These are phyloP conservation scores for Drosophila prostipennis DNA, from an alignment of 2,888 invertebrate genomes.

Conservation along the genomic window DNA sequence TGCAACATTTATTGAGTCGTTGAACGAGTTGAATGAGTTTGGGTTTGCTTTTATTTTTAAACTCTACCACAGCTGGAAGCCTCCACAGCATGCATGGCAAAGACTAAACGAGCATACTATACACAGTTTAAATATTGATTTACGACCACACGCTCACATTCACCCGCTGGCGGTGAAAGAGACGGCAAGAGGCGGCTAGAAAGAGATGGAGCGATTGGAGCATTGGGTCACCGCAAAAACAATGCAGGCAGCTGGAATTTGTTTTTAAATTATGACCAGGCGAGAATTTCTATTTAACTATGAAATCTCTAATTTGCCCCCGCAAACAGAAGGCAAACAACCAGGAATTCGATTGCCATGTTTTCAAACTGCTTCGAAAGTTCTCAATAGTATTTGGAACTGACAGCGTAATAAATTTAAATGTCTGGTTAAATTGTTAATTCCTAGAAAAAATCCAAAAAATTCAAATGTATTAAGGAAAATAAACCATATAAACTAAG, in stretches of 20 bases:
- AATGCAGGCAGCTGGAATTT: slow-evolving; percentile 54
- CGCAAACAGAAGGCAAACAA: background rate
- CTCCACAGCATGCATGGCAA: slow-evolving; percentile 34
- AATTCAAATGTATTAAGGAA: too few species aligned
- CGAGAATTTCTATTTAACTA: slow-evolving; percentile 48
- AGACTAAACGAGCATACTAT: slow-evolving; percentile 65
- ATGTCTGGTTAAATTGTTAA: background rate
- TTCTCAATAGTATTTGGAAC: background rate
- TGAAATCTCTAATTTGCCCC: slow-evolving; percentile 16
- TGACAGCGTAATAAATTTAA: background rate
- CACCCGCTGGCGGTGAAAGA: slow-evolving; percentile 3
- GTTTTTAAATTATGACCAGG: slow-evolving; percentile 48
- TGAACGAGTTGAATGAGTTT: slow-evolving; percentile 80
- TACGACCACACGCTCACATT: slow-evolving; percentile 55
- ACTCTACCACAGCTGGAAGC: slow-evolving; percentile 46
- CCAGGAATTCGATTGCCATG: slow-evolving; percentile 1
- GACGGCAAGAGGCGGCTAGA: slow-evolving; percentile 6
- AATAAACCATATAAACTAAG: too few species aligned
- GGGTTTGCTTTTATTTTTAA: slow-evolving; percentile 72
- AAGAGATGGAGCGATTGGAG: slow-evolving; percentile 28
- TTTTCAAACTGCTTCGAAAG: background rate
- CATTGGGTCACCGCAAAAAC: slow-evolving; percentile 34
- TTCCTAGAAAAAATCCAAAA: too few species aligned
- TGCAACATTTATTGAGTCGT: slow-evolving; percentile 81
- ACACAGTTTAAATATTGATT: slow-evolving; percentile 78